A percentile compares a stretch with the other conserved stretches of the same genome.
These are phyloP conservation scores for Alethe diademata DNA, from an alignment of 2,113 vertebrate genomes.

Conservation along the genomic window DNA sequence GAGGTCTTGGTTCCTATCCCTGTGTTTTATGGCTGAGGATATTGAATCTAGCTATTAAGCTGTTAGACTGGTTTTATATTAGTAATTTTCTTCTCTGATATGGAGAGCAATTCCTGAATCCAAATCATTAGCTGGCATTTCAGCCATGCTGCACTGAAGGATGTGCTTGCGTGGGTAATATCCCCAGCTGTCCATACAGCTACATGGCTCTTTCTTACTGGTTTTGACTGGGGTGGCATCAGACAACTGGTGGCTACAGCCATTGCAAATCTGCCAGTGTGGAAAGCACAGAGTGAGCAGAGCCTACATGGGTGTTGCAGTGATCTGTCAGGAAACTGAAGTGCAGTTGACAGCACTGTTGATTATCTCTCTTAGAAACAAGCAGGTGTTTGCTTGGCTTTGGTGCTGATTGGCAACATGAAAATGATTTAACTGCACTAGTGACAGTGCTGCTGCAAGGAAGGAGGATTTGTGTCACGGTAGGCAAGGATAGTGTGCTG, in stretches of 20 bases:
- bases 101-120: neutral
- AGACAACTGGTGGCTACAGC: neutral
- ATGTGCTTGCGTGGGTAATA: neutral
- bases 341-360: neutral
- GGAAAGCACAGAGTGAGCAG: neutral
- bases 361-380: neutral
- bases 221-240: neutral
- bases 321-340: neutral
- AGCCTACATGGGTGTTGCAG: accelerated
- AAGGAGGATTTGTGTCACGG: neutral
- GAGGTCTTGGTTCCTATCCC: neutral
- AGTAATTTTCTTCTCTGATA: neutral
- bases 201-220: neutral
- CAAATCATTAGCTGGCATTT: neutral
- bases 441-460: neutral
- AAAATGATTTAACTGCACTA: neutral
- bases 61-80: neutral
- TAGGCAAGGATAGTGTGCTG: accelerated
- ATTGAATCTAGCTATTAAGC: neutral
- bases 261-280: neutral
- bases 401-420: neutral
- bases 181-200: neutral
- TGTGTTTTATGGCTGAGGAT: neutral
- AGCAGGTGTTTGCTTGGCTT: neutral
- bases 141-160: neutral